Evolutionary conservation across 2,113 vertebrate genomes (phyloP).

Genomic region (Plestiodon gilberti): DNA sequence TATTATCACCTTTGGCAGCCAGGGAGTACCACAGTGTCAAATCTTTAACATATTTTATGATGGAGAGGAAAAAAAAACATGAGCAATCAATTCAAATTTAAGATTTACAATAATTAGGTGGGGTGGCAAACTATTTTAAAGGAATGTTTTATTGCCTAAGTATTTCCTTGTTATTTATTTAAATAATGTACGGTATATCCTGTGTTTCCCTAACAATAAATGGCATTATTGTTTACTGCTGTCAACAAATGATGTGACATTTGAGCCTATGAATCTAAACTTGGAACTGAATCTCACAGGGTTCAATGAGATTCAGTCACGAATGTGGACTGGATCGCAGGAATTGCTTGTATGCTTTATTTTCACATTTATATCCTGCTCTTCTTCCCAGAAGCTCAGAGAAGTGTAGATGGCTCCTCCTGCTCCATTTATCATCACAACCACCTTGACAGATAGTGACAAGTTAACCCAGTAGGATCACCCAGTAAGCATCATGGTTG

Average conservation of each 20-base stretch:
- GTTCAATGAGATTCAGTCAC: not conserved
- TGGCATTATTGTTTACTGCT: not conserved
- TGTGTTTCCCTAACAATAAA: no score
- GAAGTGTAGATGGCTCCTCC: no score
- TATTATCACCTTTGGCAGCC: slow-evolving; percentile 56
- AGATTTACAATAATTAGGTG: no score
- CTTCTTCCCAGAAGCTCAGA: no score
- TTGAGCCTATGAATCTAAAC: not conserved
- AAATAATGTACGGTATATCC: no score
- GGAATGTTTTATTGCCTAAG: not conserved
- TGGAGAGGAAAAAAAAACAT: not conserved
- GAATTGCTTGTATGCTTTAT: no score
- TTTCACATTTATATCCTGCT: no score
- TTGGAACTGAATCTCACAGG: not conserved
- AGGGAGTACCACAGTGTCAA: slow-evolving; percentile 37
- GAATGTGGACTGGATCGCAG: not conserved
- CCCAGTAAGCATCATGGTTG: no score
- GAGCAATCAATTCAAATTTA: not conserved
- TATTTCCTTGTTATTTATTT: not conserved
- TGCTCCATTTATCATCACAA: no score
- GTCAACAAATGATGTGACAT: not conserved
- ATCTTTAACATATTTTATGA: slow-evolving; percentile 4
- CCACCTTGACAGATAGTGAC: no score
- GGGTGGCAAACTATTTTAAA: not conserved
- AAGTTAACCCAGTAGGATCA: no score